Evolutionary conservation across 2,888 invertebrate species (phyloP).

Genomic region (Drosophila longiperda): DNA sequence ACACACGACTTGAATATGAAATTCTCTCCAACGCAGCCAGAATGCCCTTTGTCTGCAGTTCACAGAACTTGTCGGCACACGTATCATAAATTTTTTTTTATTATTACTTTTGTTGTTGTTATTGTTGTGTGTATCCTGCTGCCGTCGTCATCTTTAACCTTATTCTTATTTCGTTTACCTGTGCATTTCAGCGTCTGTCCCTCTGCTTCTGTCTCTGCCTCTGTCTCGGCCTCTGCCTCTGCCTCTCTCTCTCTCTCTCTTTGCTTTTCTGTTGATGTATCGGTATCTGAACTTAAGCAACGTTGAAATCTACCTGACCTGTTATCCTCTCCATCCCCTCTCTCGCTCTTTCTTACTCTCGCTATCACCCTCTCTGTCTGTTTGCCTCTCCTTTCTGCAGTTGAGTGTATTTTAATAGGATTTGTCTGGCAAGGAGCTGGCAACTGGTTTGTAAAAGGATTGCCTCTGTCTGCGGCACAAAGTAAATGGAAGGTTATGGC

Average conservation of each 20-base stretch:
- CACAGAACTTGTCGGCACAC: conserved; percentile 16
- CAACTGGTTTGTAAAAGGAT: conserved; percentile 60
- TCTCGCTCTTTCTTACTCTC: background rate
- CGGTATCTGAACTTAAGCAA: conserved; percentile 37
- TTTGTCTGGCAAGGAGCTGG: conserved; percentile 61
- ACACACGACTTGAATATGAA: conserved; percentile 64
- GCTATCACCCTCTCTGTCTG: background rate
- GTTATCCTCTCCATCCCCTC: conserved; percentile 17
- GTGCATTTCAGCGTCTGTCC: conserved; percentile 53
- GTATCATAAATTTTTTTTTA: conserved; percentile 1
- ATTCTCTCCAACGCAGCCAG: conserved; percentile 12
- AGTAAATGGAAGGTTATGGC: background rate
- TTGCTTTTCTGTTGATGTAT: conserved; percentile 20
- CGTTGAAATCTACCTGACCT: conserved; percentile 66
- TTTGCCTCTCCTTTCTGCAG: conserved; percentile 8
- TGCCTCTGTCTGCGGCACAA: conserved; percentile 23
- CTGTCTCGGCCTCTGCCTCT: background rate
- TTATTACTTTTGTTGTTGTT: background rate
- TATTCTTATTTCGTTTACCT: conserved; percentile 62
- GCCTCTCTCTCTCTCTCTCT: conserved; percentile 2
- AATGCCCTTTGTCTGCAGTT: conserved; percentile 29
- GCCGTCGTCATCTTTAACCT: conserved; percentile 50
- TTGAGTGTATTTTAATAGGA: conserved; percentile 70
- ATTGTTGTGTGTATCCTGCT: conserved; percentile 67
- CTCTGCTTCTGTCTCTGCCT: conserved; percentile 6